A percentile compares a stretch with the other conserved stretches of the same genome.
These are phyloP conservation scores for Onychomys leucogaster DNA, from an alignment of 2,797 vertebrate species.

Conservation along the genomic window DNA sequence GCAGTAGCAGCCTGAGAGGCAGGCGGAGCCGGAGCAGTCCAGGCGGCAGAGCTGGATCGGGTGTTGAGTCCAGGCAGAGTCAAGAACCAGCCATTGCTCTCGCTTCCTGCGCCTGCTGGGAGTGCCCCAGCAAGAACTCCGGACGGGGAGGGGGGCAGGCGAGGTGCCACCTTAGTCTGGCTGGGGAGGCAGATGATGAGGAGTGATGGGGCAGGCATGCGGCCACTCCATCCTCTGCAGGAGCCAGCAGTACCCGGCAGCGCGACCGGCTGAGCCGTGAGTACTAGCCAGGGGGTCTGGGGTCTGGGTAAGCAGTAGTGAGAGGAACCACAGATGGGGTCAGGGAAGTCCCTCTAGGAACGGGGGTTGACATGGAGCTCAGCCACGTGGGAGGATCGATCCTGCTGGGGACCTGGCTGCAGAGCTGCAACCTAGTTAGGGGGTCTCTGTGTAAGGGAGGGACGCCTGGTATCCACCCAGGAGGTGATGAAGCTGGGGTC, in stretches of 20 bases:
- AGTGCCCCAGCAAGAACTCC: conserved; percentile 61
- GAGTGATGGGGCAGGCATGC: conserved; percentile 98
- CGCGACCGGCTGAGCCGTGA: conserved; percentile 85
- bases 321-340: not conserved
- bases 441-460: not conserved
- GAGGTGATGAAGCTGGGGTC: not conserved
- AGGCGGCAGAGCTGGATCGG: conserved; percentile 27
- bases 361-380: conserved; percentile 55
- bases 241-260: conserved; percentile 93
- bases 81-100: conserved; percentile 25
- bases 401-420: not conserved
- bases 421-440: conserved; percentile 23
- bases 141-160: conserved; percentile 45
- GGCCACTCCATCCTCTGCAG: conserved; percentile 98
- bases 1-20: conserved; percentile 63
- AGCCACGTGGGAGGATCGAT: conserved; percentile 73
- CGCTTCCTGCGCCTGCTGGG: conserved; percentile 53
- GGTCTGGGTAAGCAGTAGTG: not conserved
- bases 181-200: conserved; percentile 87
- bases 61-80: conserved; percentile 64
- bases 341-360: conserved; percentile 36
- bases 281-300: conserved; percentile 65
- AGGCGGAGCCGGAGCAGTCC: not conserved
- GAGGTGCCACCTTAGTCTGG: conserved; percentile 68
- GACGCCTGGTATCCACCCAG: not conserved